Conservation (phyloP, 2,113 vertebrate species). For the Copsychus sechellarum region DNA sequence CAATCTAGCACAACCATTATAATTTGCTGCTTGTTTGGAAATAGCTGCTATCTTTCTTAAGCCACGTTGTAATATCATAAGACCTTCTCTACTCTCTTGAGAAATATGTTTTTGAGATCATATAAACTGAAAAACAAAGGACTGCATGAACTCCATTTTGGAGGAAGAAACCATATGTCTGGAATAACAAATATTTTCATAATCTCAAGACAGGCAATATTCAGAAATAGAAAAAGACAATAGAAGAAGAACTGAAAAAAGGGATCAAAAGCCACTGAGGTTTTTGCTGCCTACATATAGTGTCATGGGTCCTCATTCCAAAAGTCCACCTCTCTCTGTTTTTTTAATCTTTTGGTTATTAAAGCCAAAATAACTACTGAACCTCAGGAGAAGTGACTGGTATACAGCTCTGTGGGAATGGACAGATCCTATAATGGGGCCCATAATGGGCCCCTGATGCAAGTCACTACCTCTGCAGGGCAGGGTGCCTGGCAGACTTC, state of each 20-base stretch:
- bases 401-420: neutral
- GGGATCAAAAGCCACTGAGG: neutral
- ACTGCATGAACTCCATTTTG: neutral
- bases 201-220: neutral
- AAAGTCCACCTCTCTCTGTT: fast-evolving
- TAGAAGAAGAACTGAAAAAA: neutral
- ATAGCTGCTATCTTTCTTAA: neutral
- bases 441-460: neutral
- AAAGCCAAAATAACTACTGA: neutral
- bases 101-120: neutral
- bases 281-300: neutral
- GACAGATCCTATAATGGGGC: neutral
- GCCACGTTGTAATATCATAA: neutral
- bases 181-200: neutral
- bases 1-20: neutral
- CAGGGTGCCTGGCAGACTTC: neutral
- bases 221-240: neutral
- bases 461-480: neutral
- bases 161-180: neutral
- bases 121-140: neutral
- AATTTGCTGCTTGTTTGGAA: constrained; percentile 1
- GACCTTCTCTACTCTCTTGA: neutral
- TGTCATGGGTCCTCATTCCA: neutral
- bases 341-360: neutral
- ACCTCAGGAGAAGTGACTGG: neutral